A percentile compares a stretch with the other conserved stretches of the same genome.
These are phyloP conservation scores for Megaleporinus macrocephalus DNA, from an alignment of 2,113 vertebrate genomes.

Conservation along the genomic window DNA sequence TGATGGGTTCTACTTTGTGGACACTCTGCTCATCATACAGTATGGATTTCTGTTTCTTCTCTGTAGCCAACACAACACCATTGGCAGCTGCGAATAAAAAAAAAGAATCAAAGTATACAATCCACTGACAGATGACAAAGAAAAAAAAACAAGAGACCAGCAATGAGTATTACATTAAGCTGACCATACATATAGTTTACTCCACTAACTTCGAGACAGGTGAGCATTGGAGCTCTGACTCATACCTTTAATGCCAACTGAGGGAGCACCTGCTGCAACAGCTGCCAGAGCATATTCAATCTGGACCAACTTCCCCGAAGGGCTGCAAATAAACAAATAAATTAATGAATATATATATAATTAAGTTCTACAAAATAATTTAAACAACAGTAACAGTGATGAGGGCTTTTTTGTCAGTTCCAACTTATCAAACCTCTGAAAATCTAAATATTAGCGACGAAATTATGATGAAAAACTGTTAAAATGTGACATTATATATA, in stretches of 20 bases:
- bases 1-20: conserved; percentile 98
- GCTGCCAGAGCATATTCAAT: conserved; percentile 99
- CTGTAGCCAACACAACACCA: conserved; percentile 96
- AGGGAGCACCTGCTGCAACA: conserved; percentile 96
- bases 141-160: no score
- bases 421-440: no score
- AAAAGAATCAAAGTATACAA: conserved; percentile 25
- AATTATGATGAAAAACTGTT: no score
- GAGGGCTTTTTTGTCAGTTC: no score
- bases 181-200: no score
- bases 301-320: conserved; percentile 98
- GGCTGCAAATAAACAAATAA: conserved; percentile 74
- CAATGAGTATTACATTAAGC: no score
- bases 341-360: not conserved
- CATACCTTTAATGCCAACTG: conserved; percentile 98
- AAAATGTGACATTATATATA: no score
- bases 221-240: not conserved
- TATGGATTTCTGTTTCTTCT: conserved; percentile 99
- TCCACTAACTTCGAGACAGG: no score
- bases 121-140: no score
- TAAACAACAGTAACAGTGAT: not conserved
- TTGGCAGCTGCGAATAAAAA: conserved; percentile 85
- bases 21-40: conserved; percentile 98
- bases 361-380: not conserved
- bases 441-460: no score